A percentile compares a stretch with the other conserved stretches of the same genome.
phyloP scores from a whole-genome alignment of 2,888 invertebrate genomes.

The Cheilosia soror region DNA sequence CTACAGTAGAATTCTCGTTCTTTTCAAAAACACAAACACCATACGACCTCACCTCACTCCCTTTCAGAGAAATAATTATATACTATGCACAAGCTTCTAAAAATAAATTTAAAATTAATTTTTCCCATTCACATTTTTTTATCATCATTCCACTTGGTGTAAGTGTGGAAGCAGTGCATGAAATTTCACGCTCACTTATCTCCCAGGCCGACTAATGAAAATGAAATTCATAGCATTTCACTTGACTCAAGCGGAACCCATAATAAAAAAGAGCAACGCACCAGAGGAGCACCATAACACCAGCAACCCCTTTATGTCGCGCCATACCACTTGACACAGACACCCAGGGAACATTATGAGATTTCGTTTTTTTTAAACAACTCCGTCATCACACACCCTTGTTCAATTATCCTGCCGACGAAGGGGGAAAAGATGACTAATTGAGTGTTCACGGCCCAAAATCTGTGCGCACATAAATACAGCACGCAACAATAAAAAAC shows the following conservation, averaged over 20 bases:
- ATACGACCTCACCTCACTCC: background rate
- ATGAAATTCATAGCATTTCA: constrained; percentile 58
- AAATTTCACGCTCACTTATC: constrained; percentile 73
- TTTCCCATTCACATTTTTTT: constrained; percentile 12
- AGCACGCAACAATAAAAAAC: constrained; percentile 30
- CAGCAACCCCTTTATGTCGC: constrained; percentile 50
- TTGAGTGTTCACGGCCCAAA: constrained; percentile 74
- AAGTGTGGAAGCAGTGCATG: constrained; percentile 25
- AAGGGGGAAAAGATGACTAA: constrained; percentile 67
- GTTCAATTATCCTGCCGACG: constrained; percentile 54
- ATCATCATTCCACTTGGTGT: constrained; percentile 42
- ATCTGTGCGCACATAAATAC: constrained; percentile 38
- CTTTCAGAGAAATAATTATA: constrained; percentile 16
- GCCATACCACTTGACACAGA: constrained; percentile 64
- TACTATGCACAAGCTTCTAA: background rate
- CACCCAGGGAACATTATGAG: constrained; percentile 62
- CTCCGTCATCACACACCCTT: constrained; percentile 53
- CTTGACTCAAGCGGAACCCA: constrained; percentile 71
- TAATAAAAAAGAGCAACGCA: constrained; percentile 53
- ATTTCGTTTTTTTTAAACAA: constrained; percentile 69
- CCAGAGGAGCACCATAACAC: background rate
- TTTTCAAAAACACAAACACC: too few relatives aligned
- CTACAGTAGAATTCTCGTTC: too few relatives aligned
- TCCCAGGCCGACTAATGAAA: constrained; percentile 48
- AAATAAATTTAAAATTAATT: constrained; percentile 56